phyloP scores from a whole-genome alignment of 1,140 invertebrate genomes.

The Aphaenogaster ashmeadi region DNA sequence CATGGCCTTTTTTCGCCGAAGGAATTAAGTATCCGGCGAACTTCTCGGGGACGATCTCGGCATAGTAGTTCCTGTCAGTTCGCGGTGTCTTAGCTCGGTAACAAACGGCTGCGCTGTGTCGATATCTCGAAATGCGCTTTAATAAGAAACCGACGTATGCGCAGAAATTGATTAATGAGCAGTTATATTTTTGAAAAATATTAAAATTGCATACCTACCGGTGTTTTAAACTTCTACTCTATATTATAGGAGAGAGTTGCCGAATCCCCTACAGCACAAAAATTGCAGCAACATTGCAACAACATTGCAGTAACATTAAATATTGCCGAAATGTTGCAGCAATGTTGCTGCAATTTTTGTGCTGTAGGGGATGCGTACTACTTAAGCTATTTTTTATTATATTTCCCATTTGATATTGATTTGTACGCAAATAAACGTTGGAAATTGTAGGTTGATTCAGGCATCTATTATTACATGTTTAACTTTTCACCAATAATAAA shows the following conservation, averaged over 20 bases:
- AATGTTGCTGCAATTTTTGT: no score
- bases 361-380: no score
- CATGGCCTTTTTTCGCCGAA: neutral
- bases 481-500: no score
- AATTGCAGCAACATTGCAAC: no score
- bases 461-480: no score
- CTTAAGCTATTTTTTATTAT: no score
- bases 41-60: slow-evolving; percentile 15
- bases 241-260: neutral
- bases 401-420: no score
- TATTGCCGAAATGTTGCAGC: no score
- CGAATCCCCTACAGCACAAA: no score
- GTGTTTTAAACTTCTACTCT: neutral
- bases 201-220: neutral
- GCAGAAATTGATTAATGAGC: neutral
- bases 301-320: no score
- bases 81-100: neutral
- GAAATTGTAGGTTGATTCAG: no score
- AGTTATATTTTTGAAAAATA: neutral
- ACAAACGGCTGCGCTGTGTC: neutral
- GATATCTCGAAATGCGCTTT: neutral
- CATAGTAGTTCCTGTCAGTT: neutral
- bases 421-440: no score
- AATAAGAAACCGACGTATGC: neutral
- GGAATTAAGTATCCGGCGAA: slow-evolving; percentile 54